Evolutionary conservation across 2,113 vertebrate genomes (phyloP), one percentile per base, ranked within the genome.

Genomic region (Macquaria ambigua): DNA sequence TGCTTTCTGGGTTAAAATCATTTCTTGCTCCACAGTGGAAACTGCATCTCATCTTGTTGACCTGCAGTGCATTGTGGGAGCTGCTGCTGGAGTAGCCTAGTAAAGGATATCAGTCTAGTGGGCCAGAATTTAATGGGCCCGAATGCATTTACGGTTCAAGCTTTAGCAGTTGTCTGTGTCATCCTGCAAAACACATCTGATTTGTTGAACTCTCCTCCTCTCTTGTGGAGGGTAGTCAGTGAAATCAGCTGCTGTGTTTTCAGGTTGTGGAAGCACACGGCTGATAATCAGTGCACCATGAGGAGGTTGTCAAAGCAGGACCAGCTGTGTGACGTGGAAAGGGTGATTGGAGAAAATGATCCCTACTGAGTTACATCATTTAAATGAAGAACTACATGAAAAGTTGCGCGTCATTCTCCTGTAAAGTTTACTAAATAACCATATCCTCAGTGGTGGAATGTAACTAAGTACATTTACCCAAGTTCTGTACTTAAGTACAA

Each of bases 1-100:
- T 55, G 25, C n/a, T 67, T 53, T 58, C n/a, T 71, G n/a, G n/a
- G 64, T 34, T 43, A 39, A 15, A 74, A 25, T 56, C 56, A 62
- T 59, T 10, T 50, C 28, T 46, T 1, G 66, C 46, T 78, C 69
- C 71, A 80, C 58, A 70, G 37, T 73, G 74, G 73, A 87, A 88
- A 88, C 63, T 78, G 72, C 67, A 69, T 74, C 70, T 82, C 74
- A 75, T 90, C 39, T 68, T 84, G 46, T 76, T 67, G 73, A 67
- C 69, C 23, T 85, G 86, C 74, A 41, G 67, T 91, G 92, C 89
- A 91, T 87, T 91, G 56, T 92, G 89, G 86, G 78, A 66, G 28
- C 11, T 31, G 58, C 79, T 73, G 69, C 68, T 39, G 69, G 48
- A 83, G 15, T 21, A 31, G 53, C 31, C 16, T 14, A 31, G 23